Evolutionary conservation across 2,888 invertebrate genomes (phyloP), one percentile per base, ranked within the genome.

Genomic region (Lasioglossum oenotherae): DNA sequence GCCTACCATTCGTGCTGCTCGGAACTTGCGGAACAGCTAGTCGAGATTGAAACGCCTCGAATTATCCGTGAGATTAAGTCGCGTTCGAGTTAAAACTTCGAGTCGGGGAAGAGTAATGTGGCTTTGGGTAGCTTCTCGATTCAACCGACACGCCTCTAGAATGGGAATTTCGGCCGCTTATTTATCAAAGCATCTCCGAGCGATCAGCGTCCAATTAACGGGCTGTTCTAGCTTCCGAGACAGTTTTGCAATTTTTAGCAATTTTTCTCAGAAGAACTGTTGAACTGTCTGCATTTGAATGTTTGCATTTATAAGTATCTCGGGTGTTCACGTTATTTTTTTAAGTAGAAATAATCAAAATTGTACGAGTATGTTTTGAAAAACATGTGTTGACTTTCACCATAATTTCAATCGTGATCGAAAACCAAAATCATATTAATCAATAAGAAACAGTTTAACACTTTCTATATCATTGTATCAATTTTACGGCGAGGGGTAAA

Each of bases 11-110:
- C 69, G 23, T 46, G 49, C 72, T 12, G 27, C 27, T 38, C 44
- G 41, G 73, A 69, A 60, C 69, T 73, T n/a, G 76, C 79, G 77
- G 27, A 64, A 67, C 85, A 72, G 57, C 67, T 35, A 67, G 67
- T 67, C 67, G 35, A 69, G 69, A 38, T 38, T 69, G 69, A 69
- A 78, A 76, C 75, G 72, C 78, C 78, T 72, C 67, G 74, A 78
- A 46, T 35, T 69, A 38, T 69, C 69, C 23, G 41, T 64, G 10
- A 41, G 41, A 64, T 64, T 64, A 74, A 74, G 74, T 74, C 53
- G 53, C 53, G 72, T 69, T 69, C 35, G 27, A 44, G 41, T 44
- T n/a, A 72, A 72, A 72, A 72, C 72, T 72, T 44, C 72, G 8
- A 41, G 38, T 69, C 38, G 23, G 23, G 23, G 23, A 38, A 69